These are phyloP conservation scores for Caenorhabditis becei DNA, from an alignment of 2,888 invertebrate species.

Conservation along the genomic window DNA sequence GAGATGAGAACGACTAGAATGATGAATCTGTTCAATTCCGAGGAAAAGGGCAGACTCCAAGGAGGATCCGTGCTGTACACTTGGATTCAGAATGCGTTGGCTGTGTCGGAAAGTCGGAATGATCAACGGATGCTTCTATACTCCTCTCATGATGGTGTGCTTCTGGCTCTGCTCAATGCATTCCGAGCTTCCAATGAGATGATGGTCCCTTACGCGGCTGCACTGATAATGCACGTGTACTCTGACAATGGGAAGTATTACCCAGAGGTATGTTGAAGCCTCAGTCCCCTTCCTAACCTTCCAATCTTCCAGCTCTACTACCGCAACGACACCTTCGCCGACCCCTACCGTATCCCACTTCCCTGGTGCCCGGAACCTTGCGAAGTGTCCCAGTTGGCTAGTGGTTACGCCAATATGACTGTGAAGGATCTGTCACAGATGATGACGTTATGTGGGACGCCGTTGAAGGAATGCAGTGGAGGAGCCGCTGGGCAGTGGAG, in stretches of 20 bases:
- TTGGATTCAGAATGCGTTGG: conserved; percentile 70
- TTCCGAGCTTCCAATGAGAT: conserved; percentile 65
- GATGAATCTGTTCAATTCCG: conserved; percentile 56
- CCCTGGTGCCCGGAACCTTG: conserved; percentile 64
- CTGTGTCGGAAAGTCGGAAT: conserved; percentile 57
- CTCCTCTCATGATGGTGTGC: conserved; percentile 76
- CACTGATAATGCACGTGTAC: conserved; percentile 75
- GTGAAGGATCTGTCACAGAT: conserved; percentile 31
- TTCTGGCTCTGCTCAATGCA: conserved; percentile 70
- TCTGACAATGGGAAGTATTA: conserved; percentile 50
- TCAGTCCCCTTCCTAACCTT: not conserved
- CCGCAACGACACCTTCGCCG: conserved; percentile 51
- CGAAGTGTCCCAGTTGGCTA: conserved; percentile 47
- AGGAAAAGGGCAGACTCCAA: conserved; percentile 44
- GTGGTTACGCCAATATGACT: conserved; percentile 59
- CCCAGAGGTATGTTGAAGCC: conserved; percentile 17
- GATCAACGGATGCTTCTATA: conserved; percentile 72
- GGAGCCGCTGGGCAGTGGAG: not conserved
- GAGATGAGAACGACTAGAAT: conserved; percentile 58
- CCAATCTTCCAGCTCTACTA: conserved; percentile 51
- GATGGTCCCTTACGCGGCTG: conserved; percentile 73
- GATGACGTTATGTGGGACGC: conserved; percentile 46
- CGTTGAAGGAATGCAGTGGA: conserved; percentile 35
- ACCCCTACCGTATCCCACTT: conserved; percentile 49
- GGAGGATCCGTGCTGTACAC: conserved; percentile 73